Conservation (phyloP, 1,140 invertebrate genomes). For the Eriocheir sinensis region DNA sequence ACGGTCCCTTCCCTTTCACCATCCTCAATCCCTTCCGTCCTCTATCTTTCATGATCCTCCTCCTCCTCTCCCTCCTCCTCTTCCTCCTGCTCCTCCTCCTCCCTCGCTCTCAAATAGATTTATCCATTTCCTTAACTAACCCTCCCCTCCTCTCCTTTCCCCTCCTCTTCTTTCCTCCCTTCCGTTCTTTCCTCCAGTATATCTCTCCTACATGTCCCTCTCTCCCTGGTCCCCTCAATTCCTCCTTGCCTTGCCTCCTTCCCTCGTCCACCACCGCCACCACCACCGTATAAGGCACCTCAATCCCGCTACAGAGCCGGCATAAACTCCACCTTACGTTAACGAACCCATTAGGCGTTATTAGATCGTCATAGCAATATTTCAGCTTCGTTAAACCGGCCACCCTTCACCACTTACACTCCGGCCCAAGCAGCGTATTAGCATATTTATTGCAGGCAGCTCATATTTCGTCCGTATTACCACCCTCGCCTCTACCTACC, state of each 20-base stretch:
- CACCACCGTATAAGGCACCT: neutral
- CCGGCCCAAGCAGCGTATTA: neutral
- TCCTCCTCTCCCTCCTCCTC: neutral
- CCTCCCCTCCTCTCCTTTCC: neutral
- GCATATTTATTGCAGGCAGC: neutral
- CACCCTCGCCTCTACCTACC: no score
- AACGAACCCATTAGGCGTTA: slow-evolving; percentile 15
- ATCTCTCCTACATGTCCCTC: no score
- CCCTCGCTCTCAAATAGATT: neutral
- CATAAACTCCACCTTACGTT: neutral
- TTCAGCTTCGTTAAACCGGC: slow-evolving; percentile 22
- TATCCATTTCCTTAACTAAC: neutral
- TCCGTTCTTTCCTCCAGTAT: no score
- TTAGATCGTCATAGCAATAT: neutral
- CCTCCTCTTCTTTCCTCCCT: neutral
- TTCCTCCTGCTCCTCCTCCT: slow-evolving; percentile 5
- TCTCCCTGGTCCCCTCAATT: neutral
- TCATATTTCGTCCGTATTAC: neutral
- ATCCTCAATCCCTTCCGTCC: neutral
- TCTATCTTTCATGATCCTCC: neutral
- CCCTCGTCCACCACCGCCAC: neutral
- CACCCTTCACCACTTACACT: slow-evolving; percentile 14
- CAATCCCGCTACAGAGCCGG: neutral
- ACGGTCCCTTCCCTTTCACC: neutral
- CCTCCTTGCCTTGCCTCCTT: neutral